Evolutionary conservation across 2,113 vertebrate genomes (phyloP), one percentile per base, ranked within the genome.

Genomic region (Gallinago media): DNA sequence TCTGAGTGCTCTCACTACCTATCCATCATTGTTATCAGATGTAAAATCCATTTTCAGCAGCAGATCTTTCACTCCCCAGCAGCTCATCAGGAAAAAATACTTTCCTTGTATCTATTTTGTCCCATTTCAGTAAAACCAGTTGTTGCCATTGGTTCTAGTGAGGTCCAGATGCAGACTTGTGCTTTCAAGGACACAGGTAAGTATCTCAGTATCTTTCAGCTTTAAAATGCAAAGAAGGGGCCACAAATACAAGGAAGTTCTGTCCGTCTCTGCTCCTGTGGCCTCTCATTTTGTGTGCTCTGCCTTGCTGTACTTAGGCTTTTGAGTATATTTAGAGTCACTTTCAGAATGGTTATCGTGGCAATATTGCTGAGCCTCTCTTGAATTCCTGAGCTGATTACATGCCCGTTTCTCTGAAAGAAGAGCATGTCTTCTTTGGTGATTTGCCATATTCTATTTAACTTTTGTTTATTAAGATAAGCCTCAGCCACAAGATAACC

Each of bases 271-370:
- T 4, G 36, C 27, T 77, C 42, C 44, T 7, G 3, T 4, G 36
- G 34, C 46, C 54, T 46, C 46, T 73, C 34, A 7, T 38, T 87
- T n/a, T n/a, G 15, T 25, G 58, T 40, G 9, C 18, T 36, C 34
- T 50, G 0, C n/a, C 34, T 73, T 1, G 0, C 52, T 27, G 31
- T 40, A 32, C 47, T 7, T 52, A 15, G 47, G 27, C 14, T 59
- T 65, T 61, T 40, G 18, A 12, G 32, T 34, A 9, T 23, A 19
- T 52, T 44, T 47, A 25, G 50, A 15, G 12, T 54, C 47, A 14
- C 10, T 67, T 61, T n/a, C 47, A 46, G 26, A 15, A 7, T 63
- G 8, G 31, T 68, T 50, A 36, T 26, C 9, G 50, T 42, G 42
- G 34, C 61, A 62, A 15, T 23, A 16, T 19, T 65, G 36, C 67